Evolutionary conservation across 2,888 invertebrate genomes (phyloP), one percentile per base, ranked within the genome.

Genomic region (Epirrhoe alternata): DNA sequence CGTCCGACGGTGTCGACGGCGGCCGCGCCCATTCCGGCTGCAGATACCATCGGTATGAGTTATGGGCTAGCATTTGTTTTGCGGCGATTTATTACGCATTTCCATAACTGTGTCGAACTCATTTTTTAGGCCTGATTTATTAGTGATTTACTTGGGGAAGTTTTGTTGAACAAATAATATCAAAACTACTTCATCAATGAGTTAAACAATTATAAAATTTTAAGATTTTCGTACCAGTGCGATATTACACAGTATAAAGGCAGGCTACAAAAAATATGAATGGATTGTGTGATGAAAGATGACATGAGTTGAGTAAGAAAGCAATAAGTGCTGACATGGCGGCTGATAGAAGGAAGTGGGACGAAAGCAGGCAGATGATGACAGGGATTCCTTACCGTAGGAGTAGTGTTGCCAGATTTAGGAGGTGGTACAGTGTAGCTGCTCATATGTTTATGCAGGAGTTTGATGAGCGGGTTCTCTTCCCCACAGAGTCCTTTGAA

Each of bases 1-100:
- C 91, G 78, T 94, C 94, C 8, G 90, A 78, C 16, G 95, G 92
- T 4, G 97, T 97, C 69, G 96, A 95, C 66, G 96, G 96, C 14
- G 97, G 97, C 69, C 95, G 94, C 52, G 96, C 96, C 97, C 97
- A 97, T 82, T 97, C 97, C 75, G 97, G 97, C 96, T 97, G 79
- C 49, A 87, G 80, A 78, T 78, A 77, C 68, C 71, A 80, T 82
- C 78, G 74, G 76, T 78, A 80, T 82, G 79, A 83, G 74, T 81
- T 77, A 83, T 80, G 77, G 56, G 66, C 64, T 71, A 69, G 66
- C 76, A 79, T 81, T 84, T 81, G 77, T 79, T 75, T 72, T 69
- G 71, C 63, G 53, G 67, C 72, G 75, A 81, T 82, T 81, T 82
- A 82, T 83, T 72, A 76, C 74, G 62, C 71, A 68, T 73, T 73